Evolutionary conservation across 2,113 vertebrate genomes (phyloP), one percentile per base, ranked within the genome.

Genomic region (Elaphurus davidianus): DNA sequence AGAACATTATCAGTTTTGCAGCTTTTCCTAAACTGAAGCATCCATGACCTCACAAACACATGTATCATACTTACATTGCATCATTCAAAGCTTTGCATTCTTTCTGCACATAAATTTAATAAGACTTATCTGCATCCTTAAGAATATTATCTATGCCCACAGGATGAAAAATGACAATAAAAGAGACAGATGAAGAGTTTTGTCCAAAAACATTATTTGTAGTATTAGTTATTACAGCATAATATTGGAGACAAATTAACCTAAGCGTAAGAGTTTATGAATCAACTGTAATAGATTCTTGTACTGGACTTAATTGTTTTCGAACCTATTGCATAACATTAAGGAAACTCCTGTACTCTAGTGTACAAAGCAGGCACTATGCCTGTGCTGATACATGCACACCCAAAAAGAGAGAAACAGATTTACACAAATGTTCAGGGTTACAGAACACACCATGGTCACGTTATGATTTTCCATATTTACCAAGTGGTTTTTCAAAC

Each of bases 241-340:
- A 93, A 84, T 81, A 33, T 21, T n/a, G 16, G 84, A 92, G 36
- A 81, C 25, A 81, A 45, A 45, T 55, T 93, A 84, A 50, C 43
- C n/a, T 87, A 47, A 79, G 10, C 5, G 11, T 50, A 94, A 90
- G 43, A 12, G 11, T 60, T 54, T 62, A 30, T 11, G 52, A 78
- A 36, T 67, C 71, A 47, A n/a, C 27, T 64, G 83, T 62, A 40
- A 88, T 60, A 83, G 71, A 64, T 76, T 62, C 27, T 93, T 62
- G 7, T 19, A 27, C 60, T 19, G 25, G 60, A 52, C 19, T 52
- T 50, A 50, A 3, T 50, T 50, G 11, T 62, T 76, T 57, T 89
- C 16, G 76, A 91, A 50, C 33, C 36, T 74, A 17, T 15, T 50
- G 23, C 60, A 62, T 85, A 43, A 81, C 13, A 55, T 30, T 47